Percentiles rank a stretch among this genome's conserved stretches.
These are phyloP conservation scores for Pantelozetes paolii DNA, from an alignment of 2,888 invertebrate species.

Conservation along the genomic window DNA sequence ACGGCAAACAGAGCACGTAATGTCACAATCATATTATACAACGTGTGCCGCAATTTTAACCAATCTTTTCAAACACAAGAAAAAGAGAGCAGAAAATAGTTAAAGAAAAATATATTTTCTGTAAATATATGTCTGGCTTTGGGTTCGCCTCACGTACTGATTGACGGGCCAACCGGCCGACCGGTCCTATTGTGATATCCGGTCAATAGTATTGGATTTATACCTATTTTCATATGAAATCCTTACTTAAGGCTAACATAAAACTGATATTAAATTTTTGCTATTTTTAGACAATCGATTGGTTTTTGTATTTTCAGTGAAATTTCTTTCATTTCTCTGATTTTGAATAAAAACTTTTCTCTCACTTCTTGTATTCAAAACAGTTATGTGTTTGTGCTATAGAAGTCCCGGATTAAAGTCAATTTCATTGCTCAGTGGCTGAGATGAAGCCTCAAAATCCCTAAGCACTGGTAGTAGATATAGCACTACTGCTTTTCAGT, in stretches of 20 bases:
- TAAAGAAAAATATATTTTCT: not conserved
- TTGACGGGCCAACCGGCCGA: not conserved
- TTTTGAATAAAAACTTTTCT: not conserved
- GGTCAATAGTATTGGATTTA: conserved; percentile 22
- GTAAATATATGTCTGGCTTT: not conserved
- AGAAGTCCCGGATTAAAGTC: conserved; percentile 13
- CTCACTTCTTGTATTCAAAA: not conserved
- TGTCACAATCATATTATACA: conserved; percentile 18
- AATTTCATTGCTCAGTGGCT: conserved; percentile 29
- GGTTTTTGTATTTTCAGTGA: not conserved
- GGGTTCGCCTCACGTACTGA: not conserved
- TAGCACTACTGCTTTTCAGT: not conserved
- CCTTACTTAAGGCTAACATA: not conserved
- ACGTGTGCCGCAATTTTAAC: not conserved
- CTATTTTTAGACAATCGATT: conserved; percentile 1
- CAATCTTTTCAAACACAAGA: not conserved
- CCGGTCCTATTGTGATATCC: conserved; percentile 9
- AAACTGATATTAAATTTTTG: not conserved
- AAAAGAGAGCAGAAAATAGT: not conserved
- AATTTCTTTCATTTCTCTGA: not conserved
- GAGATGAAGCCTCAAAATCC: conserved; percentile 25
- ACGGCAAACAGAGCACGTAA: conserved; percentile 26
- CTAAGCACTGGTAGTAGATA: not conserved
- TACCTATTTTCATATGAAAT: not conserved
- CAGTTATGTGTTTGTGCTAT: not conserved